Conservation (phyloP, 2,888 invertebrate species). For the Norana najaformis region DNA sequence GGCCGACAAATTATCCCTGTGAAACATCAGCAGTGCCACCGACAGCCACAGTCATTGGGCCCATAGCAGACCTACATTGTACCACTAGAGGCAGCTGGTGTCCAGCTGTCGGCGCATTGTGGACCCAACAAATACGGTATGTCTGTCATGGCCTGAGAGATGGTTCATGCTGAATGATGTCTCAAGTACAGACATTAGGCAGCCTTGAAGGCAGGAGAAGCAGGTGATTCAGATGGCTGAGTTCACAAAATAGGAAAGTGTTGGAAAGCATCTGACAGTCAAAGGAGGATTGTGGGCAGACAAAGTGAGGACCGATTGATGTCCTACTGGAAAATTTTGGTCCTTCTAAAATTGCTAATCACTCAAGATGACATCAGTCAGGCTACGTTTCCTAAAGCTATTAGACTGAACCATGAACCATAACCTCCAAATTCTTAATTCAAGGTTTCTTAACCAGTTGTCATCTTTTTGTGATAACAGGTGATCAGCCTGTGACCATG, state of each 20-base stretch:
- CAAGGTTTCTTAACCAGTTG: background rate
- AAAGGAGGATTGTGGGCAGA: too few species aligned
- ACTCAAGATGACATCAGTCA: background rate
- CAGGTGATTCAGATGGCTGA: too few species aligned
- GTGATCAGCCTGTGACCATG: constrained; percentile 21
- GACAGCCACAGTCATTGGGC: background rate
- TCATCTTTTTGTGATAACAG: background rate
- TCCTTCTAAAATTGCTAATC: background rate
- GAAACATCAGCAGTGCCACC: background rate
- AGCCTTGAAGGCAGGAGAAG: background rate
- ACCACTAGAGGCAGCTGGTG: too few species aligned
- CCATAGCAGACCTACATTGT: background rate
- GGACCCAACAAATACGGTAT: background rate
- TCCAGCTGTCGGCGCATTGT: background rate
- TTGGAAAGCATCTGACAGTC: too few species aligned
- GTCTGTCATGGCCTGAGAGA: background rate
- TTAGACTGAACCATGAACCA: background rate
- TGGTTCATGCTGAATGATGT: background rate
- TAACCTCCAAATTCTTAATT: too few species aligned
- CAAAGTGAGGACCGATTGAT: background rate
- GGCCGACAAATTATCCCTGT: background rate
- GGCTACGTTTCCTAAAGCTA: background rate
- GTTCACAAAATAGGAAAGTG: too few species aligned
- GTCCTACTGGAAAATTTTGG: background rate
- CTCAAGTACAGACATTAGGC: background rate